phyloP scores from a whole-genome alignment of 2,113 vertebrate genomes.

The Ammodytes marinus region DNA sequence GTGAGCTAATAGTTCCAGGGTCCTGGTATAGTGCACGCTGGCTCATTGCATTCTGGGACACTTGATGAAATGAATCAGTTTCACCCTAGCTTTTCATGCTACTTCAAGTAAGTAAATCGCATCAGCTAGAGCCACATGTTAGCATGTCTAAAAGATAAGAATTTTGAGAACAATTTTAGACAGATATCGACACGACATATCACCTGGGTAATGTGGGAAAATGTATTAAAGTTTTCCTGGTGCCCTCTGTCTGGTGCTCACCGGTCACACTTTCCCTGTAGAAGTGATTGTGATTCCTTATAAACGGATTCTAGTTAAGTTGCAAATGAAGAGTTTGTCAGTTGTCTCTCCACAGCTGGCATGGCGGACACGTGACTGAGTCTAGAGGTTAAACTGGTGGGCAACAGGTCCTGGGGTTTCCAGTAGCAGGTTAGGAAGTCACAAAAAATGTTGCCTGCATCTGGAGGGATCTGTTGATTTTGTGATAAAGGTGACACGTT shows the following conservation, averaged over 20 bases:
- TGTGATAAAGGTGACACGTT: not conserved
- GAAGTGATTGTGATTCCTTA: conserved; percentile 92
- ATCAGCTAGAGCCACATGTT: not conserved
- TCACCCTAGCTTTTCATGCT: not conserved
- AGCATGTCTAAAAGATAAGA: not conserved
- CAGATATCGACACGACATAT: conserved; percentile 21
- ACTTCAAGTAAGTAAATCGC: not conserved
- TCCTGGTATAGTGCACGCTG: not conserved
- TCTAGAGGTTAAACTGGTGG: conserved; percentile 73
- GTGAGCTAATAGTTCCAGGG: not conserved
- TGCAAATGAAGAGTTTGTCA: conserved; percentile 89
- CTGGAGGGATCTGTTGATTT: not conserved
- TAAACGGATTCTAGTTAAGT: conserved; percentile 96
- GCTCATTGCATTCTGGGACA: not conserved
- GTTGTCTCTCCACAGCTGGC: conserved; percentile 93
- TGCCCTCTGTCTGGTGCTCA: conserved; percentile 84
- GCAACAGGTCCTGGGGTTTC: conserved; percentile 56
- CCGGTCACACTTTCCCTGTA: conserved; percentile 87
- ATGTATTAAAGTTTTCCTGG: conserved; percentile 38
- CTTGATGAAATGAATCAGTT: not conserved
- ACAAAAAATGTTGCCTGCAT: conserved; percentile 3
- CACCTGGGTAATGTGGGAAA: conserved; percentile 41
- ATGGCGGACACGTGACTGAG: conserved; percentile 82
- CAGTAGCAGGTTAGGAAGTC: conserved; percentile 29
- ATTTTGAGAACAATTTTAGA: conserved; percentile 12